Evolutionary conservation across 2,797 vertebrate genomes (phyloP), one percentile per base, ranked within the genome.

Genomic region (Hirundo rustica): DNA sequence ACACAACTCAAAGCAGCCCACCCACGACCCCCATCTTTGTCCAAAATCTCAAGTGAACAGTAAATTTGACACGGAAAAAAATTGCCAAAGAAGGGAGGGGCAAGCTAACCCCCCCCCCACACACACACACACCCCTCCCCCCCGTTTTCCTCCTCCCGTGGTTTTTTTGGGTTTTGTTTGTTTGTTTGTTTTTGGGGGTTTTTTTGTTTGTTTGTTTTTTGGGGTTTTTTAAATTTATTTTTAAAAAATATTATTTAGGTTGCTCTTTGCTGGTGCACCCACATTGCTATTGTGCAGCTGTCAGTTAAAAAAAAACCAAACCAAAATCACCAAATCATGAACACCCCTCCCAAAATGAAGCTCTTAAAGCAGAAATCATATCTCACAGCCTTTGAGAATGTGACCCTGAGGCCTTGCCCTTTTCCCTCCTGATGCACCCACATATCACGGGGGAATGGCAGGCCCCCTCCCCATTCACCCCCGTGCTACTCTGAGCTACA

Each of bases 11-110:
- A 89, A 92, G 95, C 77, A 89, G 95, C 93, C 97, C 97, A 97
- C 97, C 96, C 96, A 92, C 96, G 91, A 89, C 90, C 96, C 97
- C 94, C 11, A 16, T 75, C 97, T 97, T 97, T 96, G 97, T 97
- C 96, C 97, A 88, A 53, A 93, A 91, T 92, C 85, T 64, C 93
- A 95, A 96, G 92, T 94, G 96, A 97, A 95, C 47, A 79, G 75
- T 89, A 96, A 94, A 95, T 77, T 55, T 79, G 88, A 90, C 94
- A 80, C 26, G 38, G 55, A 89, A 71, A 84, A 94, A 95, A 72
- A 88, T 11, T 68, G 71, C 92, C 88, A 47, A 70, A 92, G 62
- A 68, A 80, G 47, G 91, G 86, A 93, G 80, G 85, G 83, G 95
- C 88, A 62, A 68, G 27, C 44, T 38, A 71, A 26, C 21, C 72